Percentiles rank a stretch among this genome's conserved stretches.
Evolutionary conservation across 2,113 vertebrate genomes (phyloP).

Genomic region (Aegotheles bennettii): DNA sequence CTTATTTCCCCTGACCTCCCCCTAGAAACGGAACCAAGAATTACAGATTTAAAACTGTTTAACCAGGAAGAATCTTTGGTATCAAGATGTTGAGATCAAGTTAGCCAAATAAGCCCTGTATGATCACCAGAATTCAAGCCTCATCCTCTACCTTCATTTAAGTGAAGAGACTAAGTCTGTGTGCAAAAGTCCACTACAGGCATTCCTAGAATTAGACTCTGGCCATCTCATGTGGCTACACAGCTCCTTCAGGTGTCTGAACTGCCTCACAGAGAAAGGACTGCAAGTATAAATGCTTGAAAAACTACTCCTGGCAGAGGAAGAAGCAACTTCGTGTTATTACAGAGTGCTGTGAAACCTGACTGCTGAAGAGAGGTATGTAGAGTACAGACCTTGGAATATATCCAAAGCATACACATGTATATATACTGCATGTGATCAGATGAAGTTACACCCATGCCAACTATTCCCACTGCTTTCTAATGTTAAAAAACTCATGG

Average conservation of each 20-base stretch:
- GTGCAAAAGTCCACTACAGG: background rate
- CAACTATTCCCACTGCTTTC: background rate
- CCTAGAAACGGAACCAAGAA: background rate
- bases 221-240: background rate
- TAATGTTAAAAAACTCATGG: background rate
- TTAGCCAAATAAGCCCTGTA: background rate
- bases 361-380: background rate
- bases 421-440: background rate
- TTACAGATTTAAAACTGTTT: background rate
- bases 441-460: background rate
- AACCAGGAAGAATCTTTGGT: background rate
- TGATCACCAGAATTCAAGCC: background rate
- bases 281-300: background rate
- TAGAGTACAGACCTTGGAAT: background rate
- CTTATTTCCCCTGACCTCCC: background rate
- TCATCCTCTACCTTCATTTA: background rate
- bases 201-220: background rate
- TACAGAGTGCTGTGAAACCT: background rate
- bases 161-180: background rate
- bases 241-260: background rate
- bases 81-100: background rate
- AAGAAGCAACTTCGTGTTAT: background rate
- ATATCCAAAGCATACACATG: rapidly evolving
- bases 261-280: background rate
- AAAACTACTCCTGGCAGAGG: background rate